phyloP scores from a whole-genome alignment of 2,113 vertebrate species.

The Ursus arctos region DNA sequence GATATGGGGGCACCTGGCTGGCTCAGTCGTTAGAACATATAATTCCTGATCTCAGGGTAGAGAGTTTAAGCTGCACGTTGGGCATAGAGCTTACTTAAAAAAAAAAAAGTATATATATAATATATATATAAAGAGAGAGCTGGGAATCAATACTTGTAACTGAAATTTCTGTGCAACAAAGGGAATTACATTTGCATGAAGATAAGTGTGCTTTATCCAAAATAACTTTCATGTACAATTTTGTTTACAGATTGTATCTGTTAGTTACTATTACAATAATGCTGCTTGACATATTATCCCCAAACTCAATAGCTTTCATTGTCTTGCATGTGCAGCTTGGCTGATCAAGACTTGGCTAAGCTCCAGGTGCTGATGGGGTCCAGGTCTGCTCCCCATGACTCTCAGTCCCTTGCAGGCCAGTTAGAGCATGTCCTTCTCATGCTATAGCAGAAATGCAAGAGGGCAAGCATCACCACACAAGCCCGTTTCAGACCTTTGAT shows the following conservation, averaged over 20 bases:
- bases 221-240: conserved; percentile 28
- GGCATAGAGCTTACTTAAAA: no score
- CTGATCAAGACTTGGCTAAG: neutral
- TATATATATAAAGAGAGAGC: neutral
- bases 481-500: neutral
- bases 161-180: neutral
- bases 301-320: neutral
- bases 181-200: conserved; percentile 2
- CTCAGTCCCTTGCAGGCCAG: neutral
- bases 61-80: neutral
- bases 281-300: neutral
- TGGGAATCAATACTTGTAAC: neutral
- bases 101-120: no score
- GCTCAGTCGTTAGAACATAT: neutral
- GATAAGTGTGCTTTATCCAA: neutral
- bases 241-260: neutral
- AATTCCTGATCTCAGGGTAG: neutral
- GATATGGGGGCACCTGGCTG: neutral
- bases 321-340: neutral
- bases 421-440: neutral
- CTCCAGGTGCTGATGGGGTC: neutral
- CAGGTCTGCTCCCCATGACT: neutral
- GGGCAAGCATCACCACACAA: neutral
- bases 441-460: neutral
- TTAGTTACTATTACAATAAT: neutral